These are phyloP conservation scores for chimpanzee (Pan troglodytes) DNA, from an alignment of 2,113 vertebrate genomes.

Conservation along the genomic window DNA sequence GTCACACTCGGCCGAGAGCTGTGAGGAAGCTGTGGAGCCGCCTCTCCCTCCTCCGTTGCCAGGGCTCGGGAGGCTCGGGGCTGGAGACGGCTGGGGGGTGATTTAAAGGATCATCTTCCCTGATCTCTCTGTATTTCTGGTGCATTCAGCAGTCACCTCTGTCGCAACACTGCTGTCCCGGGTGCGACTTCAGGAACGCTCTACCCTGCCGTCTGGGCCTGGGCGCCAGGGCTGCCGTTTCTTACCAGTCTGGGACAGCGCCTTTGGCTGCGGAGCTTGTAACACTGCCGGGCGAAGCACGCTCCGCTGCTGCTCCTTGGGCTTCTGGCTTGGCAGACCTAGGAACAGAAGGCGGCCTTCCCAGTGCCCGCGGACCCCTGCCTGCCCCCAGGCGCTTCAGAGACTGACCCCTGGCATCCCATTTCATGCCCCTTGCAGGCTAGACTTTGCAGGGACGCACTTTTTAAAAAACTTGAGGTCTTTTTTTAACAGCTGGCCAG, in stretches of 20 bases:
- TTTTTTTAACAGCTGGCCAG: background rate
- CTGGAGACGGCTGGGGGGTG: background rate
- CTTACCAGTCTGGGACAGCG: slow-evolving; percentile 91
- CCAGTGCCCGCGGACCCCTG: background rate
- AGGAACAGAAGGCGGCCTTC: slow-evolving; percentile 64
- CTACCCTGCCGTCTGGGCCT: background rate
- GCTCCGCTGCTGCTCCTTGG: slow-evolving; percentile 96
- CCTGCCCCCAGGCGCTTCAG: background rate
- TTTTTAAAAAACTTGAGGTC: background rate
- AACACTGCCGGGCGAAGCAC: slow-evolving; percentile 96
- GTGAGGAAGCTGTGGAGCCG: background rate
- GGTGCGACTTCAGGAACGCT: background rate
- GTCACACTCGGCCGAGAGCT: background rate
- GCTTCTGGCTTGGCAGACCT: slow-evolving; percentile 98
- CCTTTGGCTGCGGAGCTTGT: slow-evolving; percentile 93
- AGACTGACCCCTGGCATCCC: background rate
- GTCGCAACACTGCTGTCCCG: background rate
- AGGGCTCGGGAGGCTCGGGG: background rate
- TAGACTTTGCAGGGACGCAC: background rate
- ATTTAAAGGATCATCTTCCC: background rate
- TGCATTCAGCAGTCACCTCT: background rate
- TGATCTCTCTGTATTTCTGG: background rate
- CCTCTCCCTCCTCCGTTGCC: background rate
- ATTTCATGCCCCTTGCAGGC: background rate
- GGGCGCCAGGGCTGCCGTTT: background rate